Base-by-base conservation (phyloP, 2,888 invertebrate genomes). In the Drosophila birchii region DNA sequence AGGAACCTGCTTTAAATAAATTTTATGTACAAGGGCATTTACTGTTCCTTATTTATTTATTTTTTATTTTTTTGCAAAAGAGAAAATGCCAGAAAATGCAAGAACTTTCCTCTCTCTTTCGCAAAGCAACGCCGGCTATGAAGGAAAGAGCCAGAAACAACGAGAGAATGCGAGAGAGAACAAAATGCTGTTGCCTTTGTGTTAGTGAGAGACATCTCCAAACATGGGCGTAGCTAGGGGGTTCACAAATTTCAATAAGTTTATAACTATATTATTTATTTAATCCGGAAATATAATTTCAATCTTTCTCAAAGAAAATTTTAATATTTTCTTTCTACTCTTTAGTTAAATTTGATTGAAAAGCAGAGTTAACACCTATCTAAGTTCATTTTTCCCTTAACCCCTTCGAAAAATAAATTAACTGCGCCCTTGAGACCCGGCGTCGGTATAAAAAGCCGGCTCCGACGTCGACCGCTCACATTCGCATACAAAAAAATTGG, bases 391-490 rank as follows among this genome's bases (percentile, higher is more conserved):
- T 4, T 5, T 18, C 14, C 1, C 3, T 9, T 6, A 0, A 1
- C 51, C 51, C 51, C 16, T 6, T 5, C 5, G 1, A 23, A 34
- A 36, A 32, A 6, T 0, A 2, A 5, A 4, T 16, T 5, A 16
- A 3, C 51, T 5, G 12, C 57, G 41, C 41, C 41, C 5, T 57
- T 68, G 55, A 29, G n/a, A 11, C 16, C 16, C 20, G 41, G 74
- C 78, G 86, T 78, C 70, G 68, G 72, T 83, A 83, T 83, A 83
- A 79, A 87, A 81, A 26, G 49, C 26, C 29, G 49, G 29, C 32
- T 9, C 2, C 47, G 34, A 26, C 41, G 23, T 5, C 59, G 64
- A 12, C 54, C 18, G 12, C 32, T 18, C 53, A 18, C 69, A 80
- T 26, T 80, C 74, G 41, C 20, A 63, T 26, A 29, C 29, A 29